These are phyloP conservation scores for Melanostigma gelatinosum DNA, from an alignment of 2,113 vertebrate genomes.

Conservation along the genomic window DNA sequence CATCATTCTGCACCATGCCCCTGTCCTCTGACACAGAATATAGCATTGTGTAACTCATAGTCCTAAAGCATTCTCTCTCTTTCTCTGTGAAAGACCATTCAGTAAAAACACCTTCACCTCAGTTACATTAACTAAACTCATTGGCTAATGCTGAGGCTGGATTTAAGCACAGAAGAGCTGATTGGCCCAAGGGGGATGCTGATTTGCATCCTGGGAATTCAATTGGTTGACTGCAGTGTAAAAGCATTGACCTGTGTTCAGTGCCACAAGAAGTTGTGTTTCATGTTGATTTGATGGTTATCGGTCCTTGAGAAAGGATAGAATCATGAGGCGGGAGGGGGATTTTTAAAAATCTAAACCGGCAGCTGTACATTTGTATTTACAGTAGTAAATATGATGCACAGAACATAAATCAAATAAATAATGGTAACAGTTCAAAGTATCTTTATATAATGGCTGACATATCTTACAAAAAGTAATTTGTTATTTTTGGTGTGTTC, in stretches of 20 bases:
- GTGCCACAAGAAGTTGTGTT: constrained; percentile 68
- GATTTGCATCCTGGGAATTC: constrained; percentile 77
- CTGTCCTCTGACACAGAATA: constrained; percentile 43
- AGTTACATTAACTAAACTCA: constrained; percentile 43
- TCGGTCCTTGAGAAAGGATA: not conserved
- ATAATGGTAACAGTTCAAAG: not conserved
- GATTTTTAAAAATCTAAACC: not conserved
- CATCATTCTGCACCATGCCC: constrained; percentile 25
- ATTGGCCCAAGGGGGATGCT: constrained; percentile 35
- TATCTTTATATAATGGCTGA: not conserved
- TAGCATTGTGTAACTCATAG: not conserved
- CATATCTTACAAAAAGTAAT: not conserved
- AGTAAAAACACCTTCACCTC: constrained; percentile 73
- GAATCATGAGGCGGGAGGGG: constrained; percentile 24
- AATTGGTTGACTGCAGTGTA: constrained; percentile 80
- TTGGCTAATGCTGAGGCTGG: constrained; percentile 49
- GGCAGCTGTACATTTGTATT: not conserved
- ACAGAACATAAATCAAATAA: not conserved
- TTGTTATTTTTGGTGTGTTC: not conserved
- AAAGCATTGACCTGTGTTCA: constrained; percentile 76
- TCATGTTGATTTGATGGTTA: constrained; percentile 65
- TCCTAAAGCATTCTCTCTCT: constrained; percentile 53
- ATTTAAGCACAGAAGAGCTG: constrained; percentile 68
- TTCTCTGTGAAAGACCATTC: constrained; percentile 74
- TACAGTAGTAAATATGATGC: not conserved